Evolutionary conservation across 2,113 vertebrate species (phyloP).

Genomic region (Echinops telfairi): DNA sequence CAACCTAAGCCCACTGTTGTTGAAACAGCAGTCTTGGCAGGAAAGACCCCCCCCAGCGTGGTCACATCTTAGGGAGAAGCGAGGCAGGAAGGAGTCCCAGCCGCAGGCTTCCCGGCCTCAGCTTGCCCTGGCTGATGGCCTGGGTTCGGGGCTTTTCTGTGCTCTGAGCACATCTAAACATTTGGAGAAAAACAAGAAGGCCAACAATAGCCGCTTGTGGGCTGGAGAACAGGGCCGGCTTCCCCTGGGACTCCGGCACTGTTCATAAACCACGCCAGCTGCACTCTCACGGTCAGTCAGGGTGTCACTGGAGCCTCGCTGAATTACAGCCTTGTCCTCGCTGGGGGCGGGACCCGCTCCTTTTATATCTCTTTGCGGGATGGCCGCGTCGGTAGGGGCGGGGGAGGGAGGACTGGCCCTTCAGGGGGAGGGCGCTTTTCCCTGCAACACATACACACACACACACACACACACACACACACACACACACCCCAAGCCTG

Average conservation of each 20-base stretch:
- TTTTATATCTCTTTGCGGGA: conserved; percentile 57
- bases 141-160: conserved; percentile 81
- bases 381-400: conserved; percentile 26
- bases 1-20: not conserved
- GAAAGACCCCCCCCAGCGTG: not conserved
- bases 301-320: conserved; percentile 80
- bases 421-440: conserved; percentile 42
- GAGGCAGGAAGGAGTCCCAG: conserved; percentile 30
- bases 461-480: conserved; percentile 53
- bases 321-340: conserved; percentile 83
- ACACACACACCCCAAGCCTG: not conserved
- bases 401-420: not conserved
- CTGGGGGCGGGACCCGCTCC: conserved; percentile 44
- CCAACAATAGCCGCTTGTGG: conserved; percentile 86
- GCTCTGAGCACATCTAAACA: conserved; percentile 84
- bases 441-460: conserved; percentile 60
- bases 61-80: not conserved
- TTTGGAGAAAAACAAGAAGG: conserved; percentile 87
- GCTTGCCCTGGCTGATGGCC: conserved; percentile 76
- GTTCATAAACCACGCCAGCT: conserved; percentile 85
- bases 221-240: conserved; percentile 81
- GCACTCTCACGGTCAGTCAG: conserved; percentile 80
- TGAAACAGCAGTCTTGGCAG: not conserved
- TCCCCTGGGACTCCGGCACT: conserved; percentile 81
- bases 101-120: conserved; percentile 70